These are phyloP conservation scores for Dascyllus trimaculatus DNA, from an alignment of 2,113 vertebrate species.

Conservation along the genomic window DNA sequence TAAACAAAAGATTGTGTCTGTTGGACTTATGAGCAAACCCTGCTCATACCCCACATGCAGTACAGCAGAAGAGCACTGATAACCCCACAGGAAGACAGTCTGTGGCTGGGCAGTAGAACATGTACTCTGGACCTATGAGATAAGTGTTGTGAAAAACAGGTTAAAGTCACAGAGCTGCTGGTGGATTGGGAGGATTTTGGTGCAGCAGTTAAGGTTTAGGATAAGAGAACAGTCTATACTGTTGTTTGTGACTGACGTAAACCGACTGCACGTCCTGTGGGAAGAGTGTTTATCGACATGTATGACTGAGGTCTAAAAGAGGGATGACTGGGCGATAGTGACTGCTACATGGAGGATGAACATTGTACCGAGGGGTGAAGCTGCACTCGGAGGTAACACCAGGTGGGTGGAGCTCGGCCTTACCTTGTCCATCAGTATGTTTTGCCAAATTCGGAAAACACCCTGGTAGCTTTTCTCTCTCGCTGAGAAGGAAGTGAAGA, in stretches of 20 bases:
- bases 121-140: conserved; percentile 68
- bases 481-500: conserved; percentile 93
- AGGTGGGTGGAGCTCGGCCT: conserved; percentile 18
- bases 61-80: conserved; percentile 19
- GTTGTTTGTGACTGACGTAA: not conserved
- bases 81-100: conserved; percentile 22
- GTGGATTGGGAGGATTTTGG: not conserved
- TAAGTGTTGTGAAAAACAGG: conserved; percentile 37
- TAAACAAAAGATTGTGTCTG: conserved; percentile 5
- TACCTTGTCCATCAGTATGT: conserved; percentile 92
- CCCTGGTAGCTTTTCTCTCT: conserved; percentile 93
- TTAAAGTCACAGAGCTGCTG: conserved; percentile 39
- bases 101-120: not conserved
- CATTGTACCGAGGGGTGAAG: not conserved
- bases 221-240: not conserved
- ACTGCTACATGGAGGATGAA: not conserved
- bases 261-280: not conserved
- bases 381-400: not conserved
- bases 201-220: not conserved
- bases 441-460: conserved; percentile 96
- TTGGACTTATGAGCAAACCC: conserved; percentile 5
- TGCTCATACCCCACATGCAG: conserved; percentile 16
- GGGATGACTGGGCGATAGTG: not conserved
- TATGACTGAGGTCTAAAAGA: not conserved
- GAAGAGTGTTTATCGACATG: not conserved